Percentiles rank a stretch among this genome's conserved stretches.
Evolutionary conservation across 1,140 invertebrate species (phyloP).

Genomic region (Melipona quadrifasciata): DNA sequence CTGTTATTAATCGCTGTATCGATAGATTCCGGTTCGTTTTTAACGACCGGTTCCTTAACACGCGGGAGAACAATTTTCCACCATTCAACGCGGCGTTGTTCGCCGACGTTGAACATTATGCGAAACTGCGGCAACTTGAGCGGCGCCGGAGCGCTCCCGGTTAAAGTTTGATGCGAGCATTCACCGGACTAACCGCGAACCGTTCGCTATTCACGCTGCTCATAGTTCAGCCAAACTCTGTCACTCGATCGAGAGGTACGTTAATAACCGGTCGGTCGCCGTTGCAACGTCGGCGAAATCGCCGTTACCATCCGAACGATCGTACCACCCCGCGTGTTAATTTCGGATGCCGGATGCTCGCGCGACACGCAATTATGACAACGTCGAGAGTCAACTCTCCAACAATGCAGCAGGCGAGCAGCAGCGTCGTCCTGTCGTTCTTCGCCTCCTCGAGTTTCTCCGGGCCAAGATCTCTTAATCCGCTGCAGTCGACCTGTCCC

Average conservation of each 20-base stretch:
- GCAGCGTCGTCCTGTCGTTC: background rate
- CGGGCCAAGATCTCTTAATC: too few relatives aligned
- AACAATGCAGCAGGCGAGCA: background rate
- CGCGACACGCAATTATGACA: background rate
- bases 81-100: background rate
- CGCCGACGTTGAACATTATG: constrained; percentile 7
- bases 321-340: background rate
- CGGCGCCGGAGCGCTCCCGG: background rate
- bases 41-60: background rate
- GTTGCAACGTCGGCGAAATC: background rate
- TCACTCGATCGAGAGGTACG: constrained; percentile 6
- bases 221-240: constrained; percentile 40
- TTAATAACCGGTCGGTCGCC: constrained; percentile 18
- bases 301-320: background rate
- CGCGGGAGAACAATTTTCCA: constrained; percentile 9
- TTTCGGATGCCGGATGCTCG: background rate
- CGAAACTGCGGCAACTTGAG: constrained; percentile 12
- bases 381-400: too few relatives aligned
- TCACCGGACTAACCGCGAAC: constrained; percentile 37
- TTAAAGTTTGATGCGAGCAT: constrained; percentile 44
- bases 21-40: background rate
- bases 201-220: constrained; percentile 32
- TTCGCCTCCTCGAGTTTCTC: too few relatives aligned
- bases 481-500: too few relatives aligned
- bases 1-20: too few relatives aligned